These are phyloP conservation scores for Baronia brevicornis DNA, from an alignment of 2,888 invertebrate genomes.

Conservation along the genomic window DNA sequence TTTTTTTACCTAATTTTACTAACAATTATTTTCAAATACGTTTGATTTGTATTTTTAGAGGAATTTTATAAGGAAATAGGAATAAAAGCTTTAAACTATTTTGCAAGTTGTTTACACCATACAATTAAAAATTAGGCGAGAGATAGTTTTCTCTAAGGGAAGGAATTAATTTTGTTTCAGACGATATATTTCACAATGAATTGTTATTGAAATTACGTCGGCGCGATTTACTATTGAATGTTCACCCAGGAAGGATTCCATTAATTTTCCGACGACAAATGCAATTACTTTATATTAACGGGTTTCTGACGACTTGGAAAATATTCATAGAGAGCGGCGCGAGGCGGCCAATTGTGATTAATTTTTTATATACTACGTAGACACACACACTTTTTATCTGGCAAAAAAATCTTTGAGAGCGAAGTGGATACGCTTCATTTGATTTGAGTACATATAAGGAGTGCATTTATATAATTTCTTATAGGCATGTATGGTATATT, in stretches of 20 bases:
- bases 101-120: too few relatives aligned
- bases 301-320: constrained; percentile 36
- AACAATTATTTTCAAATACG: too few relatives aligned
- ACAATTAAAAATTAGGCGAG: too few relatives aligned
- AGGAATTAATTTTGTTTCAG: too few relatives aligned
- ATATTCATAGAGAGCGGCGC: constrained; percentile 32
- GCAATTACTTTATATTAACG: constrained; percentile 34
- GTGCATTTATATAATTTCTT: too few relatives aligned
- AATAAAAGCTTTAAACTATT: too few relatives aligned
- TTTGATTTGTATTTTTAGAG: too few relatives aligned
- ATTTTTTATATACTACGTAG: constrained; percentile 36
- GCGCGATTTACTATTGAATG: constrained; percentile 16
- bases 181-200: constrained; percentile 5
- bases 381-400: constrained; percentile 15
- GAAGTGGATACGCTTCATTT: too few relatives aligned
- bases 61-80: too few relatives aligned
- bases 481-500: too few relatives aligned
- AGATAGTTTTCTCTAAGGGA: too few relatives aligned
- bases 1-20: background rate
- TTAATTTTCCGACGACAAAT: constrained; percentile 34
- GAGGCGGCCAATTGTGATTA: constrained; percentile 36
- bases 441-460: too few relatives aligned
- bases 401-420: constrained; percentile 14
- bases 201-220: constrained; percentile 1
- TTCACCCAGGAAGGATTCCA: constrained; percentile 26